Evolutionary conservation across 1,140 invertebrate genomes (phyloP), one percentile per base, ranked within the genome.

Genomic region (Saxidomus purpurata): DNA sequence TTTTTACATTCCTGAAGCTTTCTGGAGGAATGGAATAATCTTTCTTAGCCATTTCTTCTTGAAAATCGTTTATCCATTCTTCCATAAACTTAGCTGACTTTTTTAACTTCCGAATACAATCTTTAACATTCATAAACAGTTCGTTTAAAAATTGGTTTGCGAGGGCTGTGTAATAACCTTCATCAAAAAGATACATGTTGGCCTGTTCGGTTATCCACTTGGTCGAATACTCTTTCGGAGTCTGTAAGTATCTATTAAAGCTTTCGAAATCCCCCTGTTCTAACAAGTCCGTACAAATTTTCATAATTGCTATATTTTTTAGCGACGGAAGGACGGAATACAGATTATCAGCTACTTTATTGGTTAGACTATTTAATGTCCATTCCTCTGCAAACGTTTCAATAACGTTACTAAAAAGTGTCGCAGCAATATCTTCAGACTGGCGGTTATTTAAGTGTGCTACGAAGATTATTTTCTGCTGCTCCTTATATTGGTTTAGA

Each of bases 221-320:
- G 6, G 1, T 38, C 13, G 67, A 15, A 71, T 40, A 71, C 3
- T 40, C n/a, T 11, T 22, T 38, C 6, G 67, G 67, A 22, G 13
- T 9, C 1, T 22, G 6, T 17, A 71, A 8, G 28, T 71, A 71
- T 17, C 34, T 1, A 15, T 38, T 25, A 38, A 38, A 40, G 4
- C 38, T 17, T 38, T 19, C 1, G 31, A 71, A 71, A 9, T 71
- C 4, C 4, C 34, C 36, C 15, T 38, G 1, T 40, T 71, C 38
- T 28, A 71, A 19, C 25, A 71, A 28, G 6, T 71, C 67, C 3
- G 67, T 71, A 40, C 67, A 71, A 17, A 71, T 71, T 71, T 71
- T 34, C 38, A 71, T 19, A 38, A 71, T 71, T 11, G 38, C 38
- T 28, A 9, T 38, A 22, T 71, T 71, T 22, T 71, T 71, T 15